phyloP scores from a whole-genome alignment of 2,888 invertebrate genomes.

The Seira ritae region DNA sequence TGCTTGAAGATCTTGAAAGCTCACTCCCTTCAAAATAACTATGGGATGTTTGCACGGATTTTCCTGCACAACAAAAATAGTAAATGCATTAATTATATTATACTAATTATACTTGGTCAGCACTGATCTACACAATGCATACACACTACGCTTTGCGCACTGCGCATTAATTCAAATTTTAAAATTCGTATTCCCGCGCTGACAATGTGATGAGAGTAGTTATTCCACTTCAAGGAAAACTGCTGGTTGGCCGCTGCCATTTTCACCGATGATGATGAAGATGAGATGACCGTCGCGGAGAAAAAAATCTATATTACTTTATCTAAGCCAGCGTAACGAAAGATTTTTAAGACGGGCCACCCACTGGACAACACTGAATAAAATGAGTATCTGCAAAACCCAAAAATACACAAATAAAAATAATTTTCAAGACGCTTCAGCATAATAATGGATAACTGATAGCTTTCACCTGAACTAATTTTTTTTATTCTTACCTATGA shows the following conservation, averaged over 20 bases:
- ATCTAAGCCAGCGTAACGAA: background rate
- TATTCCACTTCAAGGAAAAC: constrained; percentile 91
- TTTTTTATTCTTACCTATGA: too few relatives aligned
- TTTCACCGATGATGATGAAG: background rate
- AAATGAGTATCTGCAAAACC: background rate
- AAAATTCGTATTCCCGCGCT: constrained; percentile 85
- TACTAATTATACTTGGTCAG: too few relatives aligned
- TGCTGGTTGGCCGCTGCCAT: constrained; percentile 79
- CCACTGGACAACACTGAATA: background rate
- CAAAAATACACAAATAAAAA: too few relatives aligned
- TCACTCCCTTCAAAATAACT: constrained; percentile 87
- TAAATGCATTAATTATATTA: background rate
- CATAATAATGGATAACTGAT: too few relatives aligned
- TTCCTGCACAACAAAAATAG: constrained; percentile 50
- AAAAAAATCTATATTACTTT: background rate
- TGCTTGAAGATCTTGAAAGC: constrained; percentile 85
- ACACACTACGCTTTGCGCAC: too few relatives aligned
- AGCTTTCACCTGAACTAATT: too few relatives aligned
- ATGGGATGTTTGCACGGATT: constrained; percentile 80
- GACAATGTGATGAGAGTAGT: constrained; percentile 86
- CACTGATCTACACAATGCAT: too few relatives aligned
- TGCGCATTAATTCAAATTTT: too few relatives aligned
- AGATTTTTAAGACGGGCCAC: background rate
- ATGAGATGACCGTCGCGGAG: background rate
- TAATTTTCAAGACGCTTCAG: too few relatives aligned